These are phyloP conservation scores for Turritopsis dohrnii DNA, from an alignment of 30 jellyfish, hydroid and myxozoan genomes.

Conservation along the genomic window DNA sequence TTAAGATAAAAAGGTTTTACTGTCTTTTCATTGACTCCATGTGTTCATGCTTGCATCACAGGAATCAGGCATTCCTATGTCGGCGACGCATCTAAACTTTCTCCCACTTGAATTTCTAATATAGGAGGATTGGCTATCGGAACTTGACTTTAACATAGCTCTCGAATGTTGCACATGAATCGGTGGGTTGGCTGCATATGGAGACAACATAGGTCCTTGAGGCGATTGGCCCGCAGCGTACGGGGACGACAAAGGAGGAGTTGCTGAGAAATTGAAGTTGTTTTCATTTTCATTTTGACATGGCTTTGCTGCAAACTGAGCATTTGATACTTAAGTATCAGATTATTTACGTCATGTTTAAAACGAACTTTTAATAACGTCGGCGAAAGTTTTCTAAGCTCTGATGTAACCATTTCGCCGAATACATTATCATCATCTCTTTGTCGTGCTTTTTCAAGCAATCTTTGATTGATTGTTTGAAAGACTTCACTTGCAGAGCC, in stretches of 20 bases:
- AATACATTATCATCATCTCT: conserved; percentile 21
- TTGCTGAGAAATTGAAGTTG: background rate
- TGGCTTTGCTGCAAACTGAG: background rate
- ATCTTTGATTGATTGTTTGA: background rate
- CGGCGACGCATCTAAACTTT: background rate
- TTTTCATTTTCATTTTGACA: too few species aligned
- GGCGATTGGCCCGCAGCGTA: background rate
- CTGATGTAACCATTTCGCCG: conserved; percentile 41
- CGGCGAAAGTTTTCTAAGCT: conserved; percentile 23
- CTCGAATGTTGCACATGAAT: background rate
- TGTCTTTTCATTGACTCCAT: background rate
- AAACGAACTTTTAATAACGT: background rate
- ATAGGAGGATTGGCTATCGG: background rate
- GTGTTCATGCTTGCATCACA: background rate
- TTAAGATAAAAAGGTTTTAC: background rate
- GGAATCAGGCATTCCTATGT: background rate
- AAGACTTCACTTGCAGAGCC: background rate
- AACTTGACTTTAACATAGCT: background rate
- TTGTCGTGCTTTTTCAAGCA: background rate
- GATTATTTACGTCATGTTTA: background rate
- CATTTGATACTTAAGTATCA: background rate
- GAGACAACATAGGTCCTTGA: background rate
- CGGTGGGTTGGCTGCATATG: background rate
- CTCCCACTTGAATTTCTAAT: background rate
- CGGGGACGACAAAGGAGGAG: background rate